Evolutionary conservation across 2,797 vertebrate genomes (phyloP).

Genomic region (Echiichthys vipera): DNA sequence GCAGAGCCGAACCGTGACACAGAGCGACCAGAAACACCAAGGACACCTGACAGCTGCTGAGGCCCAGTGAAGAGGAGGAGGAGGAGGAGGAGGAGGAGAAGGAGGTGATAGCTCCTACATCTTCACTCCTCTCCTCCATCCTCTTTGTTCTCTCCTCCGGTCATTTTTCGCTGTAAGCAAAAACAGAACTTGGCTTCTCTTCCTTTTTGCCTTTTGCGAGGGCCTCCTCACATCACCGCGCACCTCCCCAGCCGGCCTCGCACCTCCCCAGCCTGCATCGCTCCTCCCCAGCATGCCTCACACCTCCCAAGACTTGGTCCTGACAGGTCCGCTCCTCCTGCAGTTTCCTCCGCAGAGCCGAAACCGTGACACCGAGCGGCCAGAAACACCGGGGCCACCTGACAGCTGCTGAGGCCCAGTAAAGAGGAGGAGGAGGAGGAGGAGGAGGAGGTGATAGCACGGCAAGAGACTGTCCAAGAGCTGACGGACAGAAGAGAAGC

Average conservation of each 20-base stretch:
- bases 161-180: constrained; percentile 20
- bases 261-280: too few species aligned
- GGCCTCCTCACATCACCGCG: constrained; percentile 26
- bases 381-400: constrained; percentile 45
- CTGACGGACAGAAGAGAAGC: not conserved
- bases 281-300: too few species aligned
- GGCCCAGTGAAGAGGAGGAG: constrained; percentile 11
- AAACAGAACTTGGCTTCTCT: too few species aligned
- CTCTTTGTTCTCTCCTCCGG: not conserved
- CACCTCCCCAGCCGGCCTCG: constrained; percentile 47
- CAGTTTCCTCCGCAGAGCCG: constrained; percentile 20
- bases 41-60: constrained; percentile 42
- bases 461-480: not conserved
- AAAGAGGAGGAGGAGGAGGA: constrained; percentile 26
- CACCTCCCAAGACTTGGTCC: too few species aligned
- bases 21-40: constrained; percentile 35
- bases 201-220: constrained; percentile 20
- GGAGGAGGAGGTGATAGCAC: constrained; percentile 21
- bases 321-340: constrained; percentile 48
- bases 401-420: constrained; percentile 26
- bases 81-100: constrained; percentile 33
- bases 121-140: not conserved
- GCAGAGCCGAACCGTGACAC: constrained; percentile 32
- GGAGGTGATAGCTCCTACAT: not conserved
- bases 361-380: constrained; percentile 33